These are phyloP conservation scores for Standfussiana lucernea DNA, from an alignment of 2,888 invertebrate species.

Conservation along the genomic window DNA sequence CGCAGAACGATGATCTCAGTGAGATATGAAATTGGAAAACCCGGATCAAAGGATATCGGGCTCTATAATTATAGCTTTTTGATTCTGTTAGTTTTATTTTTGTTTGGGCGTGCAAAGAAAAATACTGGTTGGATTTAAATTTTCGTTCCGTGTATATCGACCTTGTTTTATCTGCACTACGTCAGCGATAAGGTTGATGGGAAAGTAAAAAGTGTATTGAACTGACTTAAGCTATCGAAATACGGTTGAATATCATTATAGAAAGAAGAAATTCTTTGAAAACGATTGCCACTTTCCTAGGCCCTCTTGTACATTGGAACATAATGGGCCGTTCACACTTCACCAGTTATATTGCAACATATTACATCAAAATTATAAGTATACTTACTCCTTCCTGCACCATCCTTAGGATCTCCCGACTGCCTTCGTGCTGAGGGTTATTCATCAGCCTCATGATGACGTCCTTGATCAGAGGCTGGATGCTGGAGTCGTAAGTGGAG, in stretches of 20 bases:
- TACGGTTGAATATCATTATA: not conserved
- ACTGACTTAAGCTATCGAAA: not conserved
- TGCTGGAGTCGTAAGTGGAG: constrained; percentile 94
- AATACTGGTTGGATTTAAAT: not conserved
- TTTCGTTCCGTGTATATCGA: not conserved
- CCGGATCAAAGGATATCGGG: constrained; percentile 41
- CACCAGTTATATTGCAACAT: not conserved
- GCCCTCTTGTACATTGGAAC: not conserved
- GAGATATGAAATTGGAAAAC: constrained; percentile 55
- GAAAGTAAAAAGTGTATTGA: not conserved
- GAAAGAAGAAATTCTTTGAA: not conserved
- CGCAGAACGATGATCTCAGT: constrained; percentile 26
- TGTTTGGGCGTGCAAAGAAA: constrained; percentile 2
- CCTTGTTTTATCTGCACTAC: not conserved
- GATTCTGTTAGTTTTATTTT: constrained; percentile 14
- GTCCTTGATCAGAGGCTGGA: constrained; percentile 94
- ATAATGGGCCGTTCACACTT: not conserved
- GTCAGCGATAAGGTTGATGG: too few species aligned
- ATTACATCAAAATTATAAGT: not conserved
- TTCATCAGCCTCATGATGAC: constrained; percentile 94
- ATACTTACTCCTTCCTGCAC: constrained; percentile 95
- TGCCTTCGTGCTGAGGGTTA: constrained; percentile 93
- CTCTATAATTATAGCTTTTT: constrained; percentile 36
- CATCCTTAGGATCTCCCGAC: constrained; percentile 93
- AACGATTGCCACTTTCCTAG: not conserved